Conservation (phyloP, 2,113 vertebrate genomes). For the Butorides virescens region DNA sequence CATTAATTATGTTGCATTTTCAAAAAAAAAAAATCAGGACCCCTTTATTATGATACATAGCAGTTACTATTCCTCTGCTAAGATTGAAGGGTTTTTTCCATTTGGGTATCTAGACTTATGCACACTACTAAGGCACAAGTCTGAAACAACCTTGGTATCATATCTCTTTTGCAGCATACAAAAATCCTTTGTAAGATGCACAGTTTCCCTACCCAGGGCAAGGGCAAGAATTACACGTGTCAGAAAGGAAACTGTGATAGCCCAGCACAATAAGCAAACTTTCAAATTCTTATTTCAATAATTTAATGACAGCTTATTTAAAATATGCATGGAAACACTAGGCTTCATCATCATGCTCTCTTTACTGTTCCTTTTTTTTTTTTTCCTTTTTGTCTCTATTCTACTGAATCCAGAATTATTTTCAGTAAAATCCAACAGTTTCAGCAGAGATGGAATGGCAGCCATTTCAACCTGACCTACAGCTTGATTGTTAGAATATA, state of each 20-base stretch:
- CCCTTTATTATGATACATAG: not conserved
- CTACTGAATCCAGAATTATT: not conserved
- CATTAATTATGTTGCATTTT: not conserved
- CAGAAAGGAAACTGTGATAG: not conserved
- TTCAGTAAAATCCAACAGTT: not conserved
- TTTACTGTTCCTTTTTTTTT: not conserved
- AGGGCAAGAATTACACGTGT: not conserved
- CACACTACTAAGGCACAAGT: not conserved
- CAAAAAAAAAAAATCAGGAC: not conserved
- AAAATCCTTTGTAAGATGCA: not conserved
- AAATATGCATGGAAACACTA: not conserved
- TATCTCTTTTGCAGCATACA: not conserved
- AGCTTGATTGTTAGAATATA: not conserved
- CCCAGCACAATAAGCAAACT: not conserved
- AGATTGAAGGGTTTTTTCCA: not conserved
- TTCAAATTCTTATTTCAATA: not conserved
- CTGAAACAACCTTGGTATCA: not conserved
- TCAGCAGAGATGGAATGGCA: not conserved
- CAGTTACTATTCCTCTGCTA: not conserved
- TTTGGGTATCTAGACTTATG: not conserved
- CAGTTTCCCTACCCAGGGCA: not conserved
- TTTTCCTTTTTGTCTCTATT: not conserved
- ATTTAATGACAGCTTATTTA: not conserved
- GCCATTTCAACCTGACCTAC: not conserved
- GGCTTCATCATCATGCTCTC: not conserved